Evolutionary conservation across 1,140 invertebrate species (phyloP), one percentile per base, ranked within the genome.

Genomic region (Brachionus manjavacas): DNA sequence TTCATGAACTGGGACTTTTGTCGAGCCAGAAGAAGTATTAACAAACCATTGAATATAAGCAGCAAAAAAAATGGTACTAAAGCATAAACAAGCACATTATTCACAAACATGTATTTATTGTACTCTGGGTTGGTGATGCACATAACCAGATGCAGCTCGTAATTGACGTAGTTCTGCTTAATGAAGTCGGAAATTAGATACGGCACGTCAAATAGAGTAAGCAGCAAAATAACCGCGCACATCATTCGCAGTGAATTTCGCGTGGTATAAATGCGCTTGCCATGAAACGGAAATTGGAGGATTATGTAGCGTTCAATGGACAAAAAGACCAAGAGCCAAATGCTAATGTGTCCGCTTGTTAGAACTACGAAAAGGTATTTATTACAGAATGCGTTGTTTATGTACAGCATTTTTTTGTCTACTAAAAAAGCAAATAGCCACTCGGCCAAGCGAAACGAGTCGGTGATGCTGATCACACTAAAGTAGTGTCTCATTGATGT

Each of bases 401-500:
- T 14, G 23, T 52, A 23, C 11, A 83, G n/a, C 12, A 68, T 11
- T 16, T 68, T 46, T 55, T 70, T 83, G 52, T 83, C 64, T 11
- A 60, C 43, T 55, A 83, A 55, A 46, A 83, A 25, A 14, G 60
- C 60, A 55, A 83, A 46, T 25, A 83, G 23, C 39, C 60, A 83
- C 52, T 83, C 81, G 35, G 60, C n/a, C 16, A 83, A 28, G 3
- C 81, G 60, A 16, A 70, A 68, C n/a, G 81, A 55, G 23, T 83
- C 81, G 16, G 35, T 46, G 23, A 83, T 68, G n/a, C 60, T 46
- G 14, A 83, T 68, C 16, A 83, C 60, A 16, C 60, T 68, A 39
- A 83, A 83, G 52, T 83, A 83, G 52, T 68, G 81, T 35, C 81
- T 28, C 60, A 83, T 68, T n/a, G 81, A 68, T 28, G 81, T 83